A percentile compares a stretch with the other conserved stretches of the same genome.
These are phyloP conservation scores for Chrysomallon squamiferum DNA, from an alignment of 1,140 invertebrate genomes.

Conservation along the genomic window DNA sequence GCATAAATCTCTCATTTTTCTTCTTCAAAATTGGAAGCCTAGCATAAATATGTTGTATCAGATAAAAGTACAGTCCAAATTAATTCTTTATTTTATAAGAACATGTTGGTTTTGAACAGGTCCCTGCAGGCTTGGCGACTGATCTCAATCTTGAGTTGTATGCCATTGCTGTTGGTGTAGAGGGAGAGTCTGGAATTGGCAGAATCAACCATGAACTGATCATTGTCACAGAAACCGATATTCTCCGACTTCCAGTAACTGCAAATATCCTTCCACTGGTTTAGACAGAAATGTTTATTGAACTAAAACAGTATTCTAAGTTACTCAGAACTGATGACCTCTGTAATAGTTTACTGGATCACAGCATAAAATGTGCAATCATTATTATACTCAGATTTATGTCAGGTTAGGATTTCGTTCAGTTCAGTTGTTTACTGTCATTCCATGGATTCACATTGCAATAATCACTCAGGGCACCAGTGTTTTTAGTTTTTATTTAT, in stretches of 20 bases:
- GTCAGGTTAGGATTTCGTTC: not conserved
- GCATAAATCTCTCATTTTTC: too few species aligned
- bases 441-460: too few species aligned
- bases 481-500: too few species aligned
- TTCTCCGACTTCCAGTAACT: conserved; percentile 55
- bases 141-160: conserved; percentile 58
- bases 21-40: too few species aligned
- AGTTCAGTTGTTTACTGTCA: too few species aligned
- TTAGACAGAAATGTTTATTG: too few species aligned
- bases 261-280: conserved; percentile 59
- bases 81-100: too few species aligned
- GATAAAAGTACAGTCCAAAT: too few species aligned
- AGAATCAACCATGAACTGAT: conserved; percentile 53
- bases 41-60: too few species aligned
- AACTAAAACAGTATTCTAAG: too few species aligned
- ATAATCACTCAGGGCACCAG: too few species aligned
- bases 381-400: not conserved
- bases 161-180: conserved; percentile 60
- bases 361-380: not conserved
- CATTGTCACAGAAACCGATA: conserved; percentile 62
- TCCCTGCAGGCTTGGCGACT: conserved; percentile 62
- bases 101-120: conserved; percentile 26
- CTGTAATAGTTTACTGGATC: not conserved
- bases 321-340: not conserved
- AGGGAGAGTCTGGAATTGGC: conserved; percentile 52